Conservation (phyloP, 1,140 invertebrate genomes). For the Drosophila subobscura region DNA sequence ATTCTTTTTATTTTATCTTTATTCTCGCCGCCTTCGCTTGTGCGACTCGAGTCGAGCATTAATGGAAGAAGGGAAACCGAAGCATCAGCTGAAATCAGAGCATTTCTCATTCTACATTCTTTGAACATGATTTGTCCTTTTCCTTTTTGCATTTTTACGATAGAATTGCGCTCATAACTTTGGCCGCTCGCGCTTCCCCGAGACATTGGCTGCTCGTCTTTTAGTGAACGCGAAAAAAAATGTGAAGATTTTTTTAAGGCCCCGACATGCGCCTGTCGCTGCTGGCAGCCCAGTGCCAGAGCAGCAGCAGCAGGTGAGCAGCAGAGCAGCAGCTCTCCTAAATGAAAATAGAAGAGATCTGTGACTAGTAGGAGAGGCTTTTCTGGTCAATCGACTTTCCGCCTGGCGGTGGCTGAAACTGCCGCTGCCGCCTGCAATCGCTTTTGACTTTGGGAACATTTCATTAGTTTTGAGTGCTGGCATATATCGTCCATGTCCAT, state of each 20-base stretch:
- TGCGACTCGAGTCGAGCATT: too few species aligned
- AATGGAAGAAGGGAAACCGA: too few species aligned
- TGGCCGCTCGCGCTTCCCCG: constrained; percentile 34
- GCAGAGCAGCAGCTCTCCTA: neutral
- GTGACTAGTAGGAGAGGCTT: constrained; percentile 12
- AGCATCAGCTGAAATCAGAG: constrained; percentile 5
- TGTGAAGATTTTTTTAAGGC: constrained; percentile 60
- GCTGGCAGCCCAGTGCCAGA: constrained; percentile 40
- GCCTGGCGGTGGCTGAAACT: constrained; percentile 21
- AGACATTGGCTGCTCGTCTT: constrained; percentile 62
- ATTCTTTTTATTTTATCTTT: too few species aligned
- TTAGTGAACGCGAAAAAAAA: constrained; percentile 36
- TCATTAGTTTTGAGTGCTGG: constrained; percentile 81
- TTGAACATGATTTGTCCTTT: constrained; percentile 1
- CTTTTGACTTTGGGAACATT: constrained; percentile 77
- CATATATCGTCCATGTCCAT: constrained; percentile 67
- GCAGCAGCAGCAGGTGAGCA: constrained; percentile 30
- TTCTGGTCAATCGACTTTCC: constrained; percentile 59
- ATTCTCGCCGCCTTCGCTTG: too few species aligned
- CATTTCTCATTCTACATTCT: neutral
- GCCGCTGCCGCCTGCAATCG: constrained; percentile 64
- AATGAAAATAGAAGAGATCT: neutral
- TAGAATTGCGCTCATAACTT: constrained; percentile 80
- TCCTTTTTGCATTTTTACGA: constrained; percentile 75
- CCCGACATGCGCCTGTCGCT: constrained; percentile 60